phyloP scores from a whole-genome alignment of 2,888 invertebrate species.

The Mystacides longicornis region DNA sequence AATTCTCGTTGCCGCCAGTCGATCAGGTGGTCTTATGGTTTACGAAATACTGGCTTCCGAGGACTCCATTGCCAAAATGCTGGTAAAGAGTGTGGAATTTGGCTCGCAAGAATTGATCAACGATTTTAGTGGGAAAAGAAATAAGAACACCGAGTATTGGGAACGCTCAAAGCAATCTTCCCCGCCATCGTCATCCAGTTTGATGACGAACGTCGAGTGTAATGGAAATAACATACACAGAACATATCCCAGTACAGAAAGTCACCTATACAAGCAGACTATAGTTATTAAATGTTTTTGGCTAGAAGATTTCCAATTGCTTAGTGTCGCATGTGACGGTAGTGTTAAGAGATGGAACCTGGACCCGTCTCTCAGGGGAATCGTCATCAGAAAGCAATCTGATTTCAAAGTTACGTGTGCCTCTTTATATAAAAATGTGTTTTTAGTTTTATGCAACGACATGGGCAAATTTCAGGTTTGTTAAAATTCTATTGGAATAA shows the following conservation, averaged over 20 bases:
- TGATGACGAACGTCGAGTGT: neutral
- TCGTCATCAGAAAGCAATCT: constrained; percentile 36
- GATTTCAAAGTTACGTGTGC: constrained; percentile 37
- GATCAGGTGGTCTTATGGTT: constrained; percentile 41
- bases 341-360: constrained; percentile 41
- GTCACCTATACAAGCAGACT: constrained; percentile 33
- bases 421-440: constrained; percentile 34
- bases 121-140: constrained; percentile 37
- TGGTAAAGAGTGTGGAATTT: constrained; percentile 37
- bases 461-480: constrained; percentile 38
- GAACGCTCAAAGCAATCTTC: constrained; percentile 10
- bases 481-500: too few species aligned
- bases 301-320: constrained; percentile 34
- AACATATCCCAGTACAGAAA: constrained; percentile 33
- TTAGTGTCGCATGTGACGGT: constrained; percentile 40
- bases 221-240: constrained; percentile 31
- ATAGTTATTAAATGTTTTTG: constrained; percentile 39
- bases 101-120: constrained; percentile 46
- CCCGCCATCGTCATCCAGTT: constrained; percentile 16
- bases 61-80: constrained; percentile 39
- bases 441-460: constrained; percentile 40
- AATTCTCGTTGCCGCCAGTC: constrained; percentile 39
- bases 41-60: constrained; percentile 21
- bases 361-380: constrained; percentile 33
- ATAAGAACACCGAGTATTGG: neutral